Conservation (phyloP, 2,797 vertebrate genomes). For the Mastacembelus armatus region DNA sequence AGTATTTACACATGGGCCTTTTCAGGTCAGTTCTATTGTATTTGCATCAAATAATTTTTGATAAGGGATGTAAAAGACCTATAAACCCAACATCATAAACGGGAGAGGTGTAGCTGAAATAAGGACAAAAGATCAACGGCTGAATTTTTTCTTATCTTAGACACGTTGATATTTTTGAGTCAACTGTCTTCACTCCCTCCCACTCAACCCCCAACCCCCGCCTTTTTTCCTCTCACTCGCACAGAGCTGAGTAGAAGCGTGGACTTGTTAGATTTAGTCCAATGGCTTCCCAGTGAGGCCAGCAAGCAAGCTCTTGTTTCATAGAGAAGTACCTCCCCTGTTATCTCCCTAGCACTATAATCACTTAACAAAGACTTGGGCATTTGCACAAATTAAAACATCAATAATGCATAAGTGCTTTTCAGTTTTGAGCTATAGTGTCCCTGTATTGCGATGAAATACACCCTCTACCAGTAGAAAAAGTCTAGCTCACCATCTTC, state of each 20-base stretch:
- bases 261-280: constrained; percentile 77
- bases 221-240: constrained; percentile 7
- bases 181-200: constrained; percentile 49
- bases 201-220: constrained; percentile 9
- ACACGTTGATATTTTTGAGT: constrained; percentile 81
- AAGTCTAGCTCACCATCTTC: constrained; percentile 59
- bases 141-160: constrained; percentile 74
- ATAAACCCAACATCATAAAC: constrained; percentile 86
- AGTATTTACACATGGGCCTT: constrained; percentile 90
- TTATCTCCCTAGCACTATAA: constrained; percentile 87
- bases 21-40: constrained; percentile 90
- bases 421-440: constrained; percentile 86
- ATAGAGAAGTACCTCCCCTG: constrained; percentile 83
- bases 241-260: constrained; percentile 37
- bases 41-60: constrained; percentile 95
- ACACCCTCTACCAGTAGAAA: constrained; percentile 60
- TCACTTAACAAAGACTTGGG: constrained; percentile 90
- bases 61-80: constrained; percentile 89
- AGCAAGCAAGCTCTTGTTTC: constrained; percentile 82
- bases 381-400: constrained; percentile 91
- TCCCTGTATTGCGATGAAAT: constrained; percentile 81
- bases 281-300: constrained; percentile 74
- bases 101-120: constrained; percentile 84
- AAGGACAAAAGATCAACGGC: constrained; percentile 88
- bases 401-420: constrained; percentile 90